Base-by-base conservation (phyloP, 2,113 vertebrate species). In the Glaucidium brasilianum region DNA sequence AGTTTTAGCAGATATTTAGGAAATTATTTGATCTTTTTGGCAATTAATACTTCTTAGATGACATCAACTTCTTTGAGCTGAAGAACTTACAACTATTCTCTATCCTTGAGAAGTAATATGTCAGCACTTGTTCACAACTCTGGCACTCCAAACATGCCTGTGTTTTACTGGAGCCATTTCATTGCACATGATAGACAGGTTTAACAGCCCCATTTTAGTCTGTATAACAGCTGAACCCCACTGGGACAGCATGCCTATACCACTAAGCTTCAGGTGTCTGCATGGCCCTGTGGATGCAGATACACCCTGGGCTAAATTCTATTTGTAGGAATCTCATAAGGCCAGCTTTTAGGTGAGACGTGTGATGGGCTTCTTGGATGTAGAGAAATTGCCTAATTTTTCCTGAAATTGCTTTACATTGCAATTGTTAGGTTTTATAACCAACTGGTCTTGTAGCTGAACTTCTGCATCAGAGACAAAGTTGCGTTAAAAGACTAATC, bases 71-170 rank as follows among this genome's bases (percentile, higher is more conserved):
- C 67, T 68, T 35, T 0, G 1, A 77, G 37, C 22, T 91, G 49
- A 68, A 89, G 63, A 89, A 32, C 7, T 67, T 68, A 20, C 4
- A 59, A 8, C 22, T 75, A 3, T 39, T 88, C 49, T 50, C 52
- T 27, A 0, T 30, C 29, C 3, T 37, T 64, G 35, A 68, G 62
- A 35, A 74, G 17, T 59, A 66, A 62, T 26, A 17, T 1, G 29
- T 67, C 14, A 26, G 14, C 45, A 22, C n/a, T 90, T 50, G 52
- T n/a, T 83, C 15, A 47, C 43, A 60, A 30, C 2, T 45, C 18
- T 3, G 2, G 45, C 32, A 23, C 25, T 75, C n/a, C 25, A 63
- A 63, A 12, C 2, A 1, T 11, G 6, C 17, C 25, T 62, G 0
- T 71, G 47, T 77, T 60, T n/a, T 49, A n/a, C 41, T 22, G 26